Evolutionary conservation across 1,140 invertebrate species (phyloP), one percentile per base, ranked within the genome.

Genomic region (Ooceraea biroi): DNA sequence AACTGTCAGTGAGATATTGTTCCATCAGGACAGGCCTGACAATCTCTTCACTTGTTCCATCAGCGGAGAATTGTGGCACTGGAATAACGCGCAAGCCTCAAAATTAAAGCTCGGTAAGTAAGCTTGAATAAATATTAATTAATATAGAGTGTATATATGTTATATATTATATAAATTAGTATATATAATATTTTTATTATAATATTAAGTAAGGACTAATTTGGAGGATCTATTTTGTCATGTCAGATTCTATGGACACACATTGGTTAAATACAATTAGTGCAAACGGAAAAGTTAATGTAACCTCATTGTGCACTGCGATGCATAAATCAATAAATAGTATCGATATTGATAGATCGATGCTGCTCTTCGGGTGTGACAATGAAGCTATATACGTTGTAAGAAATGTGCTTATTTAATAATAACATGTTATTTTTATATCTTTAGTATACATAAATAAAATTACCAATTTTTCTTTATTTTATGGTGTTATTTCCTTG

Each of bases 41-140:
- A 97, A 98, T 94, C 90, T 98, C 0, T 97, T 98, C 85, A 97
- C 97, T 1, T 97, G 96, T 90, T 97, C 97, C 0, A 94, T 96
- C 57, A 96, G 96, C 84, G 98, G 98, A 3, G 97, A 98, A 92
- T 92, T 98, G 4, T 98, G 97, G 97, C 97, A 98, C 90, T 98
- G 98, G 98, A 96, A 97, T 88, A 95, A 94, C 77, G 71, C 91
- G 12, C 92, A 94, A 25, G 91, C 91, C 61, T 91, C 92, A 3
- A 95, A 93, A 92, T 82, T 91, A 22, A 93, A 85, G 80, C 80
- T 94, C 69, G 92, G 93, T 94, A 84, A 85, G 17, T 73, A 50
- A 41, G n/a, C 36, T 72, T 12, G 25, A 68, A 85, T 17, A 2
- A 22, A 60, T 89, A 73, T 50, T 48, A 1, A 44, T n/a, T n/a